These are phyloP conservation scores for Vesta saturnalis DNA, from an alignment of 2,888 invertebrate genomes.

Conservation along the genomic window DNA sequence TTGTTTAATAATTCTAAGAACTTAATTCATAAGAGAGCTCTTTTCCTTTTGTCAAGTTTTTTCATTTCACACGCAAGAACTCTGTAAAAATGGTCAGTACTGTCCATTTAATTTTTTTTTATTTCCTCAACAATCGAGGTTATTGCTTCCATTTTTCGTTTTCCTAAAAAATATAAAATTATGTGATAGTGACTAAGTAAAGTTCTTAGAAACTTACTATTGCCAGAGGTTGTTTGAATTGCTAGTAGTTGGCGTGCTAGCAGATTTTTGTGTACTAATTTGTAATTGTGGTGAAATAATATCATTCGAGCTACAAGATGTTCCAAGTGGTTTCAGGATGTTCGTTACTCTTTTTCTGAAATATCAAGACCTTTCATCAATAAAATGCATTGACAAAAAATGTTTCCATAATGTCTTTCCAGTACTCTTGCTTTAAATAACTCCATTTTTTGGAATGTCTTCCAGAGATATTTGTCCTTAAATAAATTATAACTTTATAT, in stretches of 20 bases:
- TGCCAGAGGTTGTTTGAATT: too few relatives aligned
- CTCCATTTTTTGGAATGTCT: background rate
- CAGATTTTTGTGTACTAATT: too few relatives aligned
- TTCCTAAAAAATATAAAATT: background rate
- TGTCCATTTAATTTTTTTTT: background rate
- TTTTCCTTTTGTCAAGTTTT: background rate
- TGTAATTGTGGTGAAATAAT: too few relatives aligned
- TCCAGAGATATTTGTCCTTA: background rate
- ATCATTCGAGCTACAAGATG: too few relatives aligned
- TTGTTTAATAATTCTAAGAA: background rate
- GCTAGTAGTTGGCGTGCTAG: too few relatives aligned
- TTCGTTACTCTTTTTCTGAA: too few relatives aligned
- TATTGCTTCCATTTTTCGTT: background rate
- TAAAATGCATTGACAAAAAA: too few relatives aligned
- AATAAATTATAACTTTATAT: conserved; percentile 3
- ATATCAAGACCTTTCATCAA: too few relatives aligned
- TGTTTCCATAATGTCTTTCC: background rate
- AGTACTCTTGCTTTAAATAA: background rate
- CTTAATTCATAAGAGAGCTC: background rate
- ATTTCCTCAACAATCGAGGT: background rate
- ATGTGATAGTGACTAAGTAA: too few relatives aligned
- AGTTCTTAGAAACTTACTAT: too few relatives aligned
- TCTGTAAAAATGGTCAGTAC: background rate
- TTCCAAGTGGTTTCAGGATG: too few relatives aligned
- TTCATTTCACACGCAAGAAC: background rate